Evolutionary conservation across 2,797 vertebrate species (phyloP).

Genomic region (Sarcophilus harrisii): DNA sequence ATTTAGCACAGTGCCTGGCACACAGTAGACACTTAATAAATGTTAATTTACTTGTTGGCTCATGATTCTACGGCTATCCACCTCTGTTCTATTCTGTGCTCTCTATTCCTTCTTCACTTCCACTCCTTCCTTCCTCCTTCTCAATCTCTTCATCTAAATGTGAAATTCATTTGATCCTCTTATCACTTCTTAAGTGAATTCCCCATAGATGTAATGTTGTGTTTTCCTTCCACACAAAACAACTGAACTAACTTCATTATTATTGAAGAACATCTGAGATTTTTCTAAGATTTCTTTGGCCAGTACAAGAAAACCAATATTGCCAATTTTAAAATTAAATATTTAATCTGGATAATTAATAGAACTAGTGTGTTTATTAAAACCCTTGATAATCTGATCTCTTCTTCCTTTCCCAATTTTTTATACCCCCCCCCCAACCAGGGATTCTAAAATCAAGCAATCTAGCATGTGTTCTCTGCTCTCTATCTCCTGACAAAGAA

Average conservation of each 20-base stretch:
- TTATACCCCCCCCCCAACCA: not conserved
- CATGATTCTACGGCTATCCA: not conserved
- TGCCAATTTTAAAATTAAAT: constrained; percentile 65
- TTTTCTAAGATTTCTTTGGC: constrained; percentile 51
- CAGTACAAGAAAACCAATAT: constrained; percentile 28
- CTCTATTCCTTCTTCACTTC: not conserved
- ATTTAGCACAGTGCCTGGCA: not conserved
- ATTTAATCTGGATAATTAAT: constrained; percentile 63
- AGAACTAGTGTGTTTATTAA: not conserved
- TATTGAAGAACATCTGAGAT: constrained; percentile 52
- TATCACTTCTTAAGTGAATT: not conserved
- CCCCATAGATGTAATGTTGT: not conserved
- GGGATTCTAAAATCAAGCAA: not conserved
- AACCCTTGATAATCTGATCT: not conserved
- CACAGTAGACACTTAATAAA: not conserved
- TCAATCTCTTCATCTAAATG: not conserved
- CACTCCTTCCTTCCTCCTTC: not conserved
- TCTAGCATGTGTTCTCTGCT: not conserved
- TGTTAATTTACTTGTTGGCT: not conserved
- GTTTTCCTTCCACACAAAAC: constrained; percentile 8
- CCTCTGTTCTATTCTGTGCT: not conserved
- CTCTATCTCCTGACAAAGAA: not conserved
- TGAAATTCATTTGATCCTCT: not conserved
- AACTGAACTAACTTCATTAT: constrained; percentile 25
- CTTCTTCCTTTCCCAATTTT: not conserved